phyloP scores from a whole-genome alignment of 2,888 invertebrate genomes.

The Thymelicus sylvestris region DNA sequence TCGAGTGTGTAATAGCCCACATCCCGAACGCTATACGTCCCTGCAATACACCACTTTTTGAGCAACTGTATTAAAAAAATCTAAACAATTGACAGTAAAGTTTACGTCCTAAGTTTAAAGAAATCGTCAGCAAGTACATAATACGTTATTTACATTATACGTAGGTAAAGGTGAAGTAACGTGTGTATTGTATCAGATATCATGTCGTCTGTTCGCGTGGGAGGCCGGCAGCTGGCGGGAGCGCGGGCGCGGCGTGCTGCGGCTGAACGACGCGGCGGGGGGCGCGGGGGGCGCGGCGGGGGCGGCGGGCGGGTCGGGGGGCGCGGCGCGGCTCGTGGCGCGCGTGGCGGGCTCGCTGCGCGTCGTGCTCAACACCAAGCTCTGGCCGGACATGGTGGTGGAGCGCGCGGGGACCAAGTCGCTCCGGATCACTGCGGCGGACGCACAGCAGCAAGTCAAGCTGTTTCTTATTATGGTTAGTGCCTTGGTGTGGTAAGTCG shows the following conservation, averaged over 20 bases:
- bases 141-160: no score
- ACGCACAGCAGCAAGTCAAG: slow-evolving; percentile 92
- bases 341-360: slow-evolving; percentile 95
- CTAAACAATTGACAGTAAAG: no score
- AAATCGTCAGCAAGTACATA: no score
- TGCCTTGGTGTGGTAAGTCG: slow-evolving; percentile 22
- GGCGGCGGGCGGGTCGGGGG: slow-evolving; percentile 87
- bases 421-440: slow-evolving; percentile 94
- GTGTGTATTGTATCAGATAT: slow-evolving; percentile 78
- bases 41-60: no score
- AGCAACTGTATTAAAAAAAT: no score
- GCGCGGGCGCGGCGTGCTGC: slow-evolving; percentile 93
- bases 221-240: slow-evolving; percentile 95
- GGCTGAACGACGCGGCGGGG: slow-evolving; percentile 91
- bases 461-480: slow-evolving; percentile 93
- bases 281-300: slow-evolving; percentile 81
- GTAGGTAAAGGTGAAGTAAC: not conserved
- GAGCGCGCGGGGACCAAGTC: slow-evolving; percentile 95
- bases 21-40: no score
- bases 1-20: no score
- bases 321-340: slow-evolving; percentile 92
- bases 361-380: slow-evolving; percentile 96
- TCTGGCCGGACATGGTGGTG: slow-evolving; percentile 96
- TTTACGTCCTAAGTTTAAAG: no score
- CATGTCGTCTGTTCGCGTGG: slow-evolving; percentile 95